Evolutionary conservation across 2,888 invertebrate genomes (phyloP).

Genomic region (Tachina lurida): DNA sequence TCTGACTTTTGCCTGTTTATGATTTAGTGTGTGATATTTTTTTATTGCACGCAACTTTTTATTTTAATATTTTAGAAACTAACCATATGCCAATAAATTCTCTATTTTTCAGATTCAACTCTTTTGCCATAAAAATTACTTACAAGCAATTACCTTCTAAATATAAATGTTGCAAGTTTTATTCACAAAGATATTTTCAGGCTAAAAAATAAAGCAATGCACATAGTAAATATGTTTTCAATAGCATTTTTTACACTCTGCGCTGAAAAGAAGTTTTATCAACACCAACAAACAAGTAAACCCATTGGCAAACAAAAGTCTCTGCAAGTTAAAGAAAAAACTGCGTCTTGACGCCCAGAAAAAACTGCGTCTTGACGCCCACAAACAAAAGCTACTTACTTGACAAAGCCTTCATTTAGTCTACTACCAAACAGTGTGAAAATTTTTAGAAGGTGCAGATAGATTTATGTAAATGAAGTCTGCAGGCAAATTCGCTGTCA

Average conservation of each 20-base stretch:
- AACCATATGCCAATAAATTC: neutral
- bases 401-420: neutral
- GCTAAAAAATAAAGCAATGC: neutral
- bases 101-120: neutral
- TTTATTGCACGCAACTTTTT: too few species aligned
- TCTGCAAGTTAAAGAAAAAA: neutral
- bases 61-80: neutral
- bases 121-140: neutral
- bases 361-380: neutral
- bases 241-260: neutral
- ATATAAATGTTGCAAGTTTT: neutral
- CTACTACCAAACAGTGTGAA: neutral
- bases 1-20: too few species aligned
- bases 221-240: neutral
- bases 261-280: neutral
- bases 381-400: neutral
- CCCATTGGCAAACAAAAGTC: neutral
- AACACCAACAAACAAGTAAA: neutral
- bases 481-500: too few species aligned
- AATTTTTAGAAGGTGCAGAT: neutral
- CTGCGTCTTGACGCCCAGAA: neutral
- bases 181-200: neutral
- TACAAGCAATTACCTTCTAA: neutral
- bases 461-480: too few species aligned
- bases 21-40: too few species aligned